A percentile compares a stretch with the other conserved stretches of the same genome.
Conservation (phyloP, 1,140 invertebrate genomes). For the Odontomachus brunneus region DNA sequence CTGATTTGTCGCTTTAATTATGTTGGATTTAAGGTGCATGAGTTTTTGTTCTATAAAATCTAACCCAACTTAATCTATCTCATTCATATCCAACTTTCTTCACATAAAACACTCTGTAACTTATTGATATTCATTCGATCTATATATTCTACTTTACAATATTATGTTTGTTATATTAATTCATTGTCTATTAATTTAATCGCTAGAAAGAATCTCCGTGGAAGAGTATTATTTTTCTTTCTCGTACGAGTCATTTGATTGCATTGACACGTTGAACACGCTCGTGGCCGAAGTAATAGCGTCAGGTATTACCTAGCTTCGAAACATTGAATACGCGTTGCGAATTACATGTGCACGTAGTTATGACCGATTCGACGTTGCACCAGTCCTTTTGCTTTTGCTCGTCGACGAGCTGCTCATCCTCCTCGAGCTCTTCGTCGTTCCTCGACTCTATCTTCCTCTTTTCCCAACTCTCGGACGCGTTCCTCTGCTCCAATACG, state of each 20-base stretch:
- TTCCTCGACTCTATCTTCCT: background rate
- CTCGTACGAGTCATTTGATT: background rate
- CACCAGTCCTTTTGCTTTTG: slow-evolving; percentile 18
- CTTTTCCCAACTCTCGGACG: background rate
- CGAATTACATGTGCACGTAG: slow-evolving; percentile 20
- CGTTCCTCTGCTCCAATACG: background rate
- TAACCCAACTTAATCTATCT: background rate
- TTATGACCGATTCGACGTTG: background rate
- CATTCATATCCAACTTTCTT: background rate
- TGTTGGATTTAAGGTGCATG: background rate
- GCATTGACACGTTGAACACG: background rate
- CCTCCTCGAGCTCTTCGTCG: background rate
- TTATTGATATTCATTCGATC: background rate
- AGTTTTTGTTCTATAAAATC: background rate
- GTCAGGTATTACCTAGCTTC: background rate
- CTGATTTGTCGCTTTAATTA: background rate
- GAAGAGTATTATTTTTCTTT: slow-evolving; percentile 1
- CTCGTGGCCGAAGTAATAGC: too few species aligned
- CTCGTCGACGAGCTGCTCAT: background rate
- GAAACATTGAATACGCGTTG: background rate
- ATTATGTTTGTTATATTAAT: slow-evolving; percentile 3
- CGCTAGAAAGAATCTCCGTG: background rate
- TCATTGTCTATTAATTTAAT: slow-evolving; percentile 17
- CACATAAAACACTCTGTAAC: background rate
- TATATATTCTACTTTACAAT: background rate